Percentiles rank a stretch among this genome's conserved stretches.
Conservation (phyloP, 1,140 invertebrate genomes). For the Trichonephila clavata region DNA sequence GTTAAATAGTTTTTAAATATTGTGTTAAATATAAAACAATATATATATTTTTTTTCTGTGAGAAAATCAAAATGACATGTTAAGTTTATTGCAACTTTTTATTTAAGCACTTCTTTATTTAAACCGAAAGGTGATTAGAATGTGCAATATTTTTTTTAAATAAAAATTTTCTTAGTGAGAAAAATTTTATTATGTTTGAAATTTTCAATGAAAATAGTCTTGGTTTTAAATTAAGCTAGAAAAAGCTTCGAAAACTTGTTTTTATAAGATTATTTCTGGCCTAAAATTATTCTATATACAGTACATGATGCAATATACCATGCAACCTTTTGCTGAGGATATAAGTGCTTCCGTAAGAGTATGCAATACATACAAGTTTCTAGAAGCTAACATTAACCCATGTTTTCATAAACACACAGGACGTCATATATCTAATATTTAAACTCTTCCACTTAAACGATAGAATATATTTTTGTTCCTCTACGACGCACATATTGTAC, state of each 20-base stretch:
- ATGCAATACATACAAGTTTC: slow-evolving; percentile 22
- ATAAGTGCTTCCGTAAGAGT: slow-evolving; percentile 7
- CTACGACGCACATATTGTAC: slow-evolving; percentile 41
- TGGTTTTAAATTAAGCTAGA: too few species aligned
- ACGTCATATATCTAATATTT: not conserved
- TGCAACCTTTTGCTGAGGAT: not conserved
- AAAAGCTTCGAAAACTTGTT: too few species aligned
- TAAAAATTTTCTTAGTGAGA: not conserved
- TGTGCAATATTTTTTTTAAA: not conserved
- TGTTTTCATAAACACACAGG: not conserved
- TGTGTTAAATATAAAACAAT: not conserved
- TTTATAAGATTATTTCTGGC: not conserved
- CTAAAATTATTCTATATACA: not conserved
- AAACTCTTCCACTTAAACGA: not conserved
- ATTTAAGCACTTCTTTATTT: not conserved
- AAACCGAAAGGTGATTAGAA: not conserved
- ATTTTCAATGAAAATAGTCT: not conserved
- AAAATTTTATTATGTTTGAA: not conserved
- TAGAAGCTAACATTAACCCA: not conserved
- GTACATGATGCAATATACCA: not conserved
- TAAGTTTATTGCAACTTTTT: not conserved
- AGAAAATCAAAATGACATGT: slow-evolving; percentile 17
- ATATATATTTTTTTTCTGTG: not conserved
- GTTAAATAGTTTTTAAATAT: not conserved
- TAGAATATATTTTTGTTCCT: slow-evolving; percentile 43